Evolutionary conservation across 2,888 invertebrate genomes (phyloP), one percentile per base, ranked within the genome.

Genomic region (Matsumyia berberina): DNA sequence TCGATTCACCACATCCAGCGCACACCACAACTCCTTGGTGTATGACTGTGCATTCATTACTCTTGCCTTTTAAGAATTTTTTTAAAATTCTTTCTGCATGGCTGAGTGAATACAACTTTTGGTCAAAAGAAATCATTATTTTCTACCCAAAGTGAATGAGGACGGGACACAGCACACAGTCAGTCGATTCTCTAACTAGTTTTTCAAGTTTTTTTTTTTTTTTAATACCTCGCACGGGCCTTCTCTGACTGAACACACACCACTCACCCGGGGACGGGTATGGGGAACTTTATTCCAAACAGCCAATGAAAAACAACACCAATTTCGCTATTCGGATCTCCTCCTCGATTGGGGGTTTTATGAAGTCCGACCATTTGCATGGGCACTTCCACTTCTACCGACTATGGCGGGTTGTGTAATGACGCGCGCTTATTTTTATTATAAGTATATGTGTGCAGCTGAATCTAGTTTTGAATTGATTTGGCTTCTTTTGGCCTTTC

Each of bases 121-220:
- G 62, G 51, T 42, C 2, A 64, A 57, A 67, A 60, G 29, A 79
- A 66, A 58, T 24, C n/a, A 11, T 11, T 76, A 11, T 29, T 81
- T 37, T 44, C 7, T n/a, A 37, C 11, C 12, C 33, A 39, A 70
- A 60, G 24, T 15, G 15, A 70, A 72, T 53, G 66, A 51, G 37
- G 51, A n/a, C 69, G 57, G 19, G 33, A n/a, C 9, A 55, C 15
- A 19, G 7, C 15, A 49, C 19, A 44, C 35, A 62, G 17, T 77
- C 35, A 62, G 17, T 77, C 51, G 62, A 57, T 58, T 82, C 66
- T 46, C 19, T 51, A 78, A 82, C 82, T 51, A 44, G 82, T 82
- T 82, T 82, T 78, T 82, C 82, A 67, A 67, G 82, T 82, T 82
- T n/a, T n/a, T n/a, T n/a, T n/a, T n/a, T n/a, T n/a, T n/a, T n/a